Percentiles rank a stretch among this genome's conserved stretches.
phyloP scores from a whole-genome alignment of 1,140 invertebrate species.

The Globodera rostochiensis region DNA sequence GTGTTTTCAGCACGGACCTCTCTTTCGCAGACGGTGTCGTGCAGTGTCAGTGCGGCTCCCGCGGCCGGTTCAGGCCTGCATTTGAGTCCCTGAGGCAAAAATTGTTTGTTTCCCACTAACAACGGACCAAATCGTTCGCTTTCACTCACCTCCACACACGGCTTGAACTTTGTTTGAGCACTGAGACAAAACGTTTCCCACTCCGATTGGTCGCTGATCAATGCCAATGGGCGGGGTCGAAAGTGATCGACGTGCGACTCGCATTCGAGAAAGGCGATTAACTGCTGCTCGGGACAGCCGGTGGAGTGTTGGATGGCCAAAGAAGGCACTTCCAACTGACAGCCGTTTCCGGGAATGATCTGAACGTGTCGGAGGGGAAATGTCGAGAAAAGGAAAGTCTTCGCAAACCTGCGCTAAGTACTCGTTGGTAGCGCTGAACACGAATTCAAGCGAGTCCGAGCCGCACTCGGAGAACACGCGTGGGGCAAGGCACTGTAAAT shows the following conservation, averaged over 20 bases:
- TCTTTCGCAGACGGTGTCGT: constrained; percentile 52
- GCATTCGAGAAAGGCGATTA: constrained; percentile 54
- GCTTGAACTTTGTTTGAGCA: constrained; percentile 43
- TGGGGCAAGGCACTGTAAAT: constrained; percentile 45
- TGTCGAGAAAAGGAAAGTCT: background rate
- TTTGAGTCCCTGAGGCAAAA: constrained; percentile 26
- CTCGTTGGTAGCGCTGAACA: constrained; percentile 53
- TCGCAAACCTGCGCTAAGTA: constrained; percentile 35
- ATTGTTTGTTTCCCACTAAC: background rate
- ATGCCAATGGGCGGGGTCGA: constrained; percentile 50
- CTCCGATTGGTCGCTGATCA: constrained; percentile 55
- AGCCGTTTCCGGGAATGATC: constrained; percentile 27
- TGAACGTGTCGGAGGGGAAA: background rate
- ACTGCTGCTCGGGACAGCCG: constrained; percentile 50
- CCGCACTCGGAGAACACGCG: constrained; percentile 44
- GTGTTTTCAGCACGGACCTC: constrained; percentile 24
- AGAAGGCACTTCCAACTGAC: constrained; percentile 42
- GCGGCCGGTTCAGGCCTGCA: constrained; percentile 60
- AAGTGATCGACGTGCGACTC: constrained; percentile 55
- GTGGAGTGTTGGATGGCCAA: constrained; percentile 52
- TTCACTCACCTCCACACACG: constrained; percentile 46
- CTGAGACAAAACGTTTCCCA: constrained; percentile 56
- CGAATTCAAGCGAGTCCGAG: constrained; percentile 47
- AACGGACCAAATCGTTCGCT: background rate
- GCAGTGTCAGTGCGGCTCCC: constrained; percentile 49